Evolutionary conservation across 2,797 vertebrate genomes (phyloP).

Genomic region (Sebastes aleutianus): DNA sequence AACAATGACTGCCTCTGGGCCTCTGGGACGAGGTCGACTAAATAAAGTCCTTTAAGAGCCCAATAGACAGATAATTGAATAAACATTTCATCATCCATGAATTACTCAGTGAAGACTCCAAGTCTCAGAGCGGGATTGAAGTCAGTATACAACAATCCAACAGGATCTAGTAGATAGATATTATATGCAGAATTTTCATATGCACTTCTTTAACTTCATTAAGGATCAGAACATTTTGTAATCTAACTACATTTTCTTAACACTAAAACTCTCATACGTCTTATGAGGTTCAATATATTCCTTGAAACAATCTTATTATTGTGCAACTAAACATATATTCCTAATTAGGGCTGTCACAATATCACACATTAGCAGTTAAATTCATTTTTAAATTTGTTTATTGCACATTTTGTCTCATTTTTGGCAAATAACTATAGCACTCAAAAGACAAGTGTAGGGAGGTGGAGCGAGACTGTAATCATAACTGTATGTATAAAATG

Average conservation of each 20-base stretch:
- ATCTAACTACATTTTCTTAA: neutral
- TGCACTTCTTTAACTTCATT: neutral
- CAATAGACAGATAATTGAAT: slow-evolving; percentile 52
- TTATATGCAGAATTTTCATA: neutral
- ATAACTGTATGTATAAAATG: too few relatives aligned
- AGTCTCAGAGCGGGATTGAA: neutral
- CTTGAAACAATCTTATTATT: neutral
- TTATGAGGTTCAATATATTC: neutral
- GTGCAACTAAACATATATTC: neutral
- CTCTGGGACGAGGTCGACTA: slow-evolving; percentile 18
- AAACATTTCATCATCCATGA: slow-evolving; percentile 31
- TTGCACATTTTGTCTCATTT: too few relatives aligned
- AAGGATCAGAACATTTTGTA: neutral
- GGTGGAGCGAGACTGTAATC: too few relatives aligned
- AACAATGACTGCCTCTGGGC: slow-evolving; percentile 35
- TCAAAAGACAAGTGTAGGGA: too few relatives aligned
- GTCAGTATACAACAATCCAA: neutral
- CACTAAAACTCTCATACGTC: neutral
- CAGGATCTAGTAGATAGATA: neutral
- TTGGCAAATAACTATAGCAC: too few relatives aligned
- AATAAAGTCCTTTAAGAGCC: slow-evolving; percentile 37
- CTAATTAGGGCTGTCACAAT: neutral
- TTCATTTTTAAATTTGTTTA: too few relatives aligned
- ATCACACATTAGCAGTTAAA: neutral
- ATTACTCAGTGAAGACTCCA: slow-evolving; percentile 2